Evolutionary conservation across 2,797 vertebrate species (phyloP).

Genomic region (Furcifer pardalis): DNA sequence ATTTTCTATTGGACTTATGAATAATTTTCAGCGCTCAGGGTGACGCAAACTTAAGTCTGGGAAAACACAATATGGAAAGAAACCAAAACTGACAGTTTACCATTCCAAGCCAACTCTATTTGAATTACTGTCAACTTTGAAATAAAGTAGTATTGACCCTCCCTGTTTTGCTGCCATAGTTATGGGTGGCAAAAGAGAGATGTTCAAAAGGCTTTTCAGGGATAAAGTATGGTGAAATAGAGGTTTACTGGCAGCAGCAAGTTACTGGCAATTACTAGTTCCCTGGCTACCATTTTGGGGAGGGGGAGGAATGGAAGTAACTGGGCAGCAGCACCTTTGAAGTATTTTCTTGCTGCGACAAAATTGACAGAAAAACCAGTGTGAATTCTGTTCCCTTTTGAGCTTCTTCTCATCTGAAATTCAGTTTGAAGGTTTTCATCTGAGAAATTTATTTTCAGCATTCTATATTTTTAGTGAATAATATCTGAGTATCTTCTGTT

Average conservation of each 20-base stretch:
- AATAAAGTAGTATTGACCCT: not conserved
- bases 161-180: not conserved
- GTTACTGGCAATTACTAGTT: not conserved
- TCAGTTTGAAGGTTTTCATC: not conserved
- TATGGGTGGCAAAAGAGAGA: not conserved
- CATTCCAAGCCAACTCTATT: not conserved
- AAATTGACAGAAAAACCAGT: not conserved
- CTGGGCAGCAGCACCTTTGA: not conserved
- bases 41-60: not conserved
- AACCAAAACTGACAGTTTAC: not conserved
- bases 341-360: not conserved
- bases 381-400: not conserved
- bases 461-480: not conserved
- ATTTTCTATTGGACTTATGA: not conserved
- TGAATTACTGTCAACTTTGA: not conserved
- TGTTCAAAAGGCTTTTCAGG: not conserved
- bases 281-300: not conserved
- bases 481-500: slow-evolving; percentile 36
- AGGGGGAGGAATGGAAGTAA: not conserved
- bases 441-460: not conserved
- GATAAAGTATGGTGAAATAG: not conserved
- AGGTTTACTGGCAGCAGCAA: not conserved
- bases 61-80: not conserved
- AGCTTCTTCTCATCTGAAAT: not conserved
- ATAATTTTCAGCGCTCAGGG: too few relatives aligned